Conservation (phyloP, 2,113 vertebrate species). For the Aptenodytes forsteri region DNA sequence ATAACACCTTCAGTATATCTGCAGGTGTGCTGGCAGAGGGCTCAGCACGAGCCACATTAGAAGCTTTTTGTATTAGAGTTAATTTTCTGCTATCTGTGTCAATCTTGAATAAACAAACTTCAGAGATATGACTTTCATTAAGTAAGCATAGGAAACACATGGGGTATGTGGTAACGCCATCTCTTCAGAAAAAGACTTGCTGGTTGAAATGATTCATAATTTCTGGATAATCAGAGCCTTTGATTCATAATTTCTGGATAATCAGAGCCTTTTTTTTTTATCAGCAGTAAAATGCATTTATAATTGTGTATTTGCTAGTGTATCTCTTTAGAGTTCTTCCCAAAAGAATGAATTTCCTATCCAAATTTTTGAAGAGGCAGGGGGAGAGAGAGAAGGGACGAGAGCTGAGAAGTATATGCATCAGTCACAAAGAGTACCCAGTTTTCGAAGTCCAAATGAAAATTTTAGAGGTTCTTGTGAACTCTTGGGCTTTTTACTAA, state of each 20-base stretch:
- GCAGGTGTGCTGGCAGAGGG: conserved; percentile 40
- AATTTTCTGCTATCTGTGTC: conserved; percentile 35
- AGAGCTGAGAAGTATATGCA: neutral
- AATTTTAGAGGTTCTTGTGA: neutral
- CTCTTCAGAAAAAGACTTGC: neutral
- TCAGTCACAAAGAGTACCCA: neutral
- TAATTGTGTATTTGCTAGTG: neutral
- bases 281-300: neutral
- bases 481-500: neutral
- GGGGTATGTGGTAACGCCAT: neutral
- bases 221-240: neutral
- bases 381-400: too few relatives aligned
- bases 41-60: neutral
- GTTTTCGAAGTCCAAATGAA: neutral
- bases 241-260: neutral
- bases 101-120: conserved; percentile 37
- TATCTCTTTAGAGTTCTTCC: neutral
- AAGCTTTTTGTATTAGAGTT: conserved; percentile 13
- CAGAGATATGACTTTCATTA: conserved; percentile 8
- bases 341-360: neutral
- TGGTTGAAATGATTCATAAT: neutral
- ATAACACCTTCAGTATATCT: neutral
- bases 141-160: conserved; percentile 17
- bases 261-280: neutral
- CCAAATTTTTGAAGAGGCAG: neutral